Percentiles rank a stretch among this genome's conserved stretches.
phyloP scores from a whole-genome alignment of 2,797 vertebrate species.

The Siniperca obscura region DNA sequence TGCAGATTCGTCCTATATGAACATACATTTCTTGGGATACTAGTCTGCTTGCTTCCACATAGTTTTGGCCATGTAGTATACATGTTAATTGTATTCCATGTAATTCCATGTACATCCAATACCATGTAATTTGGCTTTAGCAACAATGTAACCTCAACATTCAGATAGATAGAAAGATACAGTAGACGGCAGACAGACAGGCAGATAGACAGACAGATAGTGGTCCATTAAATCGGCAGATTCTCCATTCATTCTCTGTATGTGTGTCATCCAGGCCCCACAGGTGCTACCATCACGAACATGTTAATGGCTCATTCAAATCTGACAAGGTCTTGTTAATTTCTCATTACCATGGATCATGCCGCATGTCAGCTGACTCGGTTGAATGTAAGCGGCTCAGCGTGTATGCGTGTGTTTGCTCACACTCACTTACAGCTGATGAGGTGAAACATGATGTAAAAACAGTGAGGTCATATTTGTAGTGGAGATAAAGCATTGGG shows the following conservation, averaged over 20 bases:
- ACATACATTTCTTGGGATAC: too few relatives aligned
- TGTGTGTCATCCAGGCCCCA: slow-evolving; percentile 17
- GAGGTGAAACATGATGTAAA: slow-evolving; percentile 22
- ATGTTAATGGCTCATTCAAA: slow-evolving; percentile 65
- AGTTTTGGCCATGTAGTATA: neutral
- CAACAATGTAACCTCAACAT: neutral
- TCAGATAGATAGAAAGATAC: neutral
- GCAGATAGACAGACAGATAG: neutral
- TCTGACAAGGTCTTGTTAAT: slow-evolving; percentile 70
- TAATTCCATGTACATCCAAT: neutral
- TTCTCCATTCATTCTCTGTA: slow-evolving; percentile 38
- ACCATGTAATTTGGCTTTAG: neutral
- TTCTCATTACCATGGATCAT: slow-evolving; percentile 61
- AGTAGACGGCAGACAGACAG: neutral
- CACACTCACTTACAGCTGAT: neutral
- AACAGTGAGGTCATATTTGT: slow-evolving; percentile 20
- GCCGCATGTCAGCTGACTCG: slow-evolving; percentile 47
- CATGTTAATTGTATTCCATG: neutral
- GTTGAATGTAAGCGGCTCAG: slow-evolving; percentile 9
- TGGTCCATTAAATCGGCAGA: slow-evolving; percentile 30
- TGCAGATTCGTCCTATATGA: neutral
- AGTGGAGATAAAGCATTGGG: neutral
- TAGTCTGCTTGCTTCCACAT: neutral
- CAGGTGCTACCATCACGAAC: slow-evolving; percentile 55
- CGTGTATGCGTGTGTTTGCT: neutral